These are phyloP conservation scores for Heliconius ethilla DNA, from an alignment of 2,888 invertebrate species.

Conservation along the genomic window DNA sequence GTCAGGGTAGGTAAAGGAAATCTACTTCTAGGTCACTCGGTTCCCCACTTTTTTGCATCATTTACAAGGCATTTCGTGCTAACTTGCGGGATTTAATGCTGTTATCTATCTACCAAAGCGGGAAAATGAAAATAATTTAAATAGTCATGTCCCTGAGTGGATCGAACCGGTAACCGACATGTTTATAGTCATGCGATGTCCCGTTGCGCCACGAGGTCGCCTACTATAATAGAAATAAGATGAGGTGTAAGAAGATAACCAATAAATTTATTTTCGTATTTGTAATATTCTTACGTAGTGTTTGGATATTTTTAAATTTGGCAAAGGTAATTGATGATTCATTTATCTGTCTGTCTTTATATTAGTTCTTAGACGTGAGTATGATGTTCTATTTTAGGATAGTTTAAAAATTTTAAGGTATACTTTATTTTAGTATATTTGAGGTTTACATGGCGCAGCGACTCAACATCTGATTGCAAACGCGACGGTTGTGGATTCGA, in stretches of 20 bases:
- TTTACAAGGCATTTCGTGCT: too few relatives aligned
- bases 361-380: background rate
- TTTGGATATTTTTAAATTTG: background rate
- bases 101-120: background rate
- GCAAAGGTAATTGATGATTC: background rate
- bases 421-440: background rate
- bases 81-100: too few relatives aligned
- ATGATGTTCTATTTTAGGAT: background rate
- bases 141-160: background rate
- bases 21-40: too few relatives aligned
- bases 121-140: background rate
- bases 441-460: background rate
- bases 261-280: background rate
- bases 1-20: too few relatives aligned
- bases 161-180: background rate
- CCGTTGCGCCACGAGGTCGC: background rate
- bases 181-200: background rate
- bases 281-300: background rate
- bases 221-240: background rate
- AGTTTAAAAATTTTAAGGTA: background rate
- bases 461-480: background rate
- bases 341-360: background rate
- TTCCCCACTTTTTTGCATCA: too few relatives aligned
- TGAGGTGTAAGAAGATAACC: background rate
- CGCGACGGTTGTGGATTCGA: background rate